Percentiles rank a stretch among this genome's conserved stretches.
These are phyloP conservation scores for Lepidocyrtinus sp. DNA, from an alignment of 2,888 invertebrate genomes.

Conservation along the genomic window DNA sequence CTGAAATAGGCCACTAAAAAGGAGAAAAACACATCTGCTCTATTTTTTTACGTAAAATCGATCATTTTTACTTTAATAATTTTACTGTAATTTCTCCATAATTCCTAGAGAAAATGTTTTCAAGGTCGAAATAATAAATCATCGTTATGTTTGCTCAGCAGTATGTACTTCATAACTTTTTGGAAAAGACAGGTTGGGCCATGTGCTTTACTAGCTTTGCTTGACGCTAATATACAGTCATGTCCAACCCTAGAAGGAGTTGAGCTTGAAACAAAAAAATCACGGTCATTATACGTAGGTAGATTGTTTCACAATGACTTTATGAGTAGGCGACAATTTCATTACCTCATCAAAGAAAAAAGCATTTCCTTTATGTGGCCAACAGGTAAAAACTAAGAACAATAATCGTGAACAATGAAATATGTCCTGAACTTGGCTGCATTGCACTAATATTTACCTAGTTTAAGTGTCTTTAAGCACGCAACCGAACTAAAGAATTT, in stretches of 20 bases:
- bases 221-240: too few species aligned
- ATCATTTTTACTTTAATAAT: not conserved
- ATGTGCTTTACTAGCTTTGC: too few species aligned
- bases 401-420: not conserved
- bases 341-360: not conserved
- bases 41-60: not conserved
- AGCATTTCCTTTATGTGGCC: not conserved
- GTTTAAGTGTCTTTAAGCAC: constrained; percentile 29
- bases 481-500: constrained; percentile 16
- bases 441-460: not conserved
- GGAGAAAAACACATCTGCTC: not conserved
- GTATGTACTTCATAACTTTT: too few species aligned
- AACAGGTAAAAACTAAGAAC: not conserved
- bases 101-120: not conserved
- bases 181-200: not conserved
- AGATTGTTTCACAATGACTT: too few species aligned
- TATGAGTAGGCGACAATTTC: not conserved
- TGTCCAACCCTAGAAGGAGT: too few species aligned
- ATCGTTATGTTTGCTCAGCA: not conserved
- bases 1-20: not conserved
- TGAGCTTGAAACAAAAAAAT: not conserved
- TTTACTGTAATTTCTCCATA: constrained; percentile 19
- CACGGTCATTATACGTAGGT: not conserved
- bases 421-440: not conserved
- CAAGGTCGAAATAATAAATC: constrained; percentile 6